Conservation (phyloP, 1,140 invertebrate species). For the Pissodes strobi region DNA sequence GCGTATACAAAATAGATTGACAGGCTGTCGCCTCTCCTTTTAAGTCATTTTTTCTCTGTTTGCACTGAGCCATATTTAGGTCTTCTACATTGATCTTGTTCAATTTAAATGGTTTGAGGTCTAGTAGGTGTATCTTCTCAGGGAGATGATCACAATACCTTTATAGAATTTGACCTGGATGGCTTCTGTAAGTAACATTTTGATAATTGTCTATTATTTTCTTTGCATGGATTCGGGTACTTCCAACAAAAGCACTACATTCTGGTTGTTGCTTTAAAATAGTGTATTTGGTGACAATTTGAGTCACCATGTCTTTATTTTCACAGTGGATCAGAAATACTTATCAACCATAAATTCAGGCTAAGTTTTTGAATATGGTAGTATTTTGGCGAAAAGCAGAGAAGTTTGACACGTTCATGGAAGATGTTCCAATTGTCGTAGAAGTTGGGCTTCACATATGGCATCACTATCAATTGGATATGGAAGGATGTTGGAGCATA, state of each 20-base stretch:
- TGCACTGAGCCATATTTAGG: background rate
- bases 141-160: background rate
- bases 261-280: background rate
- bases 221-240: background rate
- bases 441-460: slow-evolving; percentile 1
- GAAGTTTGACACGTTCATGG: background rate
- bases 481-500: background rate
- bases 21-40: too few relatives aligned
- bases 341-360: background rate
- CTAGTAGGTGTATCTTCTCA: background rate
- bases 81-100: background rate
- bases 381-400: background rate
- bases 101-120: background rate
- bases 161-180: background rate
- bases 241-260: background rate
- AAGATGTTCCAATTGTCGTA: background rate
- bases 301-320: background rate
- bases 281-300: background rate
- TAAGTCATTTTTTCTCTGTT: too few relatives aligned
- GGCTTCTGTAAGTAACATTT: background rate
- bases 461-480: slow-evolving; percentile 3
- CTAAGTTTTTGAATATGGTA: background rate
- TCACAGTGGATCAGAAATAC: background rate
- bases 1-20: too few relatives aligned
- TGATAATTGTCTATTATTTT: background rate